Conservation (phyloP, 2,797 vertebrate species). For the Diceros bicornis region DNA sequence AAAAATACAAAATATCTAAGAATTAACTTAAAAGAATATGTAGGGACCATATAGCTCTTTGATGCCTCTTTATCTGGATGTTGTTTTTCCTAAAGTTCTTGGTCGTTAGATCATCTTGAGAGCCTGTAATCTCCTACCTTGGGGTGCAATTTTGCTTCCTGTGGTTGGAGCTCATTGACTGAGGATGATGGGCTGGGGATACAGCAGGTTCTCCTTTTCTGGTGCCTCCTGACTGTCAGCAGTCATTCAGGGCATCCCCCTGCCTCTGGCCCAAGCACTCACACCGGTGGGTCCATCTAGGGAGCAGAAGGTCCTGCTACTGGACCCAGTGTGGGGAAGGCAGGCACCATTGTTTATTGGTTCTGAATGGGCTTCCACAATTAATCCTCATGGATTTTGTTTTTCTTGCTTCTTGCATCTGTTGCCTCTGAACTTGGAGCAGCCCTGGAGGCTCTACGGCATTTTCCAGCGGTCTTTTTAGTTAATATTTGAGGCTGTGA, state of each 20-base stretch:
- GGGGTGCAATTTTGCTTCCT: not conserved
- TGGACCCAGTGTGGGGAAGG: not conserved
- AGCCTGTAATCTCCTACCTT: not conserved
- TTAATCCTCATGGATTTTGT: not conserved
- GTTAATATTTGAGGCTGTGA: not conserved
- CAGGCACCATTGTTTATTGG: accelerated
- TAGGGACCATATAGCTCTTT: not conserved
- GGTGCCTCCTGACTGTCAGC: accelerated
- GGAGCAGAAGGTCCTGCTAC: not conserved
- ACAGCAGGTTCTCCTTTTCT: not conserved
- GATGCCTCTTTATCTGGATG: not conserved
- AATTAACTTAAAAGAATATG: not conserved
- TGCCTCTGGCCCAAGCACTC: not conserved
- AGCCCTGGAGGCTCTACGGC: accelerated
- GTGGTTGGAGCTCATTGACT: accelerated
- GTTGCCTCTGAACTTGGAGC: not conserved
- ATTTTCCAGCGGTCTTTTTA: not conserved
- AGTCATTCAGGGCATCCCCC: accelerated
- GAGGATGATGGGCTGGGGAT: not conserved
- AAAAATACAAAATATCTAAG: not conserved
- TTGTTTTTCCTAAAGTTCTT: not conserved
- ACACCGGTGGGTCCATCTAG: accelerated
- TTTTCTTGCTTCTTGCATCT: not conserved
- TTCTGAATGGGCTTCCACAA: not conserved
- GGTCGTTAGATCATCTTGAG: not conserved